Base-by-base conservation (phyloP, 1,140 invertebrate genomes). In the Drosophila fuyamai region DNA sequence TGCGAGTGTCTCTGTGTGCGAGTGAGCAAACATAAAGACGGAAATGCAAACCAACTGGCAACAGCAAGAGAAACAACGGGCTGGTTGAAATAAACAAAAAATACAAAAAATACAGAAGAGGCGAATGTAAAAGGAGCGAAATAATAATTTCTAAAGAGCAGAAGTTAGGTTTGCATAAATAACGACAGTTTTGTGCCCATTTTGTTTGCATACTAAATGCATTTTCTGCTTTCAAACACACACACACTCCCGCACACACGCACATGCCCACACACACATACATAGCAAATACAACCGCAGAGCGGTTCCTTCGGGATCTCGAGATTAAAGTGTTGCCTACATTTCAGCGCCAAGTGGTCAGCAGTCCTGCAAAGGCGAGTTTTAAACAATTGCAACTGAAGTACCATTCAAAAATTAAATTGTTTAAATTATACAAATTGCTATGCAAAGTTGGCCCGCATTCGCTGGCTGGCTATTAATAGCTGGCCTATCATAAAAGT, bases 81-180 rank as follows among this genome's bases (percentile, higher is more conserved):
- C 72, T 36, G 32, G 14, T 10, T 53, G 32, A 9, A 50, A 57
- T 57, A 53, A 60, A 67, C 65, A 57, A 57, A 74, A 67, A 63
- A 23, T 4, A 23, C 47, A 62, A 73, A 60, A 63, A 65, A 44
- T 29, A 51, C 32, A 65, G 43, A 59, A 43, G 41, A 61, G 60
- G 68, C 58, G 23, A 79, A 81, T 58, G 66, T 51, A 44, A 66
- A 82, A 73, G 72, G 70, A 78, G 75, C 61, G 57, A 83, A 82
- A 86, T 89, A 88, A 88, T 88, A 89, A 89, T 88, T 88, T 88
- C 76, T 80, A 88, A 89, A 88, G 84, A 77, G 83, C 73, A 80
- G 80, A 89, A 89, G 84, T 84, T 89, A 77, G 62, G 80, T 89
- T 88, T 88, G 83, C 83, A 88, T 88, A 89, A 88, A 80, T 81